These are phyloP conservation scores for Mongoloraphidia duomilia DNA, from an alignment of 2,888 invertebrate genomes.

Conservation along the genomic window DNA sequence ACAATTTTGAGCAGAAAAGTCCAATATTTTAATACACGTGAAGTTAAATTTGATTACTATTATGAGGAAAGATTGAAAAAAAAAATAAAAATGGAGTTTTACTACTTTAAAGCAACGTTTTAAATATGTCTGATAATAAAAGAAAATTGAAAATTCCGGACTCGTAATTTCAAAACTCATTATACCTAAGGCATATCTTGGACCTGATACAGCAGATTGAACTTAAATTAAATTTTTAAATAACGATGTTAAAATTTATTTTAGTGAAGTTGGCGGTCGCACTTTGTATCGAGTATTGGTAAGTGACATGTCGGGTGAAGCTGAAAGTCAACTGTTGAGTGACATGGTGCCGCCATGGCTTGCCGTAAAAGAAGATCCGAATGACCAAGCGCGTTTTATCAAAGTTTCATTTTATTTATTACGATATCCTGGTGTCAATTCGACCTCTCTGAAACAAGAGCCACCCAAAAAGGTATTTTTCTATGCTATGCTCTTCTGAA, in stretches of 20 bases:
- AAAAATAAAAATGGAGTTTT: too few species aligned
- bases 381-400: conserved; percentile 86
- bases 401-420: conserved; percentile 95
- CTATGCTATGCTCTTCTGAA: conserved; percentile 2
- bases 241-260: conserved; percentile 13
- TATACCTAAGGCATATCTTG: too few species aligned
- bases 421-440: conserved; percentile 70
- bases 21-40: too few species aligned
- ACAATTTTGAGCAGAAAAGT: too few species aligned
- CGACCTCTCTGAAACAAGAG: conserved; percentile 49
- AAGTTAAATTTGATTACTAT: too few species aligned
- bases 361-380: conserved; percentile 84
- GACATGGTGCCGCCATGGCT: conserved; percentile 96
- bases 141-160: too few species aligned
- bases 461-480: conserved; percentile 60
- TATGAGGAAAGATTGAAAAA: too few species aligned
- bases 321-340: conserved; percentile 77
- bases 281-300: conserved; percentile 82
- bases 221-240: too few species aligned
- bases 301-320: conserved; percentile 87
- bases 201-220: too few species aligned
- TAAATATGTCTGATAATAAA: too few species aligned
- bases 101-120: too few species aligned
- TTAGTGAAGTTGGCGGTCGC: conserved; percentile 87
- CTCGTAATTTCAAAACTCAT: too few species aligned